Conservation (phyloP, 2,888 invertebrate species). For the Alcis repandata region DNA sequence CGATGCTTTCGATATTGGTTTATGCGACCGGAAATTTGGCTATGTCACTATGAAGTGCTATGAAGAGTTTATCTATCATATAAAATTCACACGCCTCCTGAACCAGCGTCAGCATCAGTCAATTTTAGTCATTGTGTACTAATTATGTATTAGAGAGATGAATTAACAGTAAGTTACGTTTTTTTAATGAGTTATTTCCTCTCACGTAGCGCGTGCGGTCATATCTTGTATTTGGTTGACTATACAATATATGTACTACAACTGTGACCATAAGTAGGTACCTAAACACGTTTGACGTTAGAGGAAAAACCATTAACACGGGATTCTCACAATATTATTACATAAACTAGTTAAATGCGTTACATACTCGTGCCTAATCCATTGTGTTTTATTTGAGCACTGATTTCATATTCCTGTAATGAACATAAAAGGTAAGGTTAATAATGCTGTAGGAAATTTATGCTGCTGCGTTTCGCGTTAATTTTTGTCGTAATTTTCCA, state of each 20-base stretch:
- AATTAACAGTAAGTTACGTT: neutral
- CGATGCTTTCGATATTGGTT: no score
- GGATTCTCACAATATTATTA: neutral
- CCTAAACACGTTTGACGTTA: constrained; percentile 2
- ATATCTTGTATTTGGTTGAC: neutral
- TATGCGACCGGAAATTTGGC: no score
- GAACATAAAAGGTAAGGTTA: neutral
- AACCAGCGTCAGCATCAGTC: no score
- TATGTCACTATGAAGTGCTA: no score
- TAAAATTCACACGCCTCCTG: no score
- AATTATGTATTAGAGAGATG: no score
- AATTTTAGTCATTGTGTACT: no score
- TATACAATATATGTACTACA: neutral
- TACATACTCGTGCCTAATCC: no score
- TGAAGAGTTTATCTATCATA: no score
- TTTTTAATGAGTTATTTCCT: no score
- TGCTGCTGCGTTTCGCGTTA: neutral
- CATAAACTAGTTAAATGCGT: neutral
- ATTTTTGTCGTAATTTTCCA: no score
- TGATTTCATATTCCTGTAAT: neutral
- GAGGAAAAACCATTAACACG: constrained; percentile 1
- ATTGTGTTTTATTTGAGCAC: neutral
- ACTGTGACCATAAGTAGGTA: neutral
- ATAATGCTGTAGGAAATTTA: neutral
- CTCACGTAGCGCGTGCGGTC: neutral